Evolutionary conservation across 2,888 invertebrate genomes (phyloP).

Genomic region (Tenthredo notha): DNA sequence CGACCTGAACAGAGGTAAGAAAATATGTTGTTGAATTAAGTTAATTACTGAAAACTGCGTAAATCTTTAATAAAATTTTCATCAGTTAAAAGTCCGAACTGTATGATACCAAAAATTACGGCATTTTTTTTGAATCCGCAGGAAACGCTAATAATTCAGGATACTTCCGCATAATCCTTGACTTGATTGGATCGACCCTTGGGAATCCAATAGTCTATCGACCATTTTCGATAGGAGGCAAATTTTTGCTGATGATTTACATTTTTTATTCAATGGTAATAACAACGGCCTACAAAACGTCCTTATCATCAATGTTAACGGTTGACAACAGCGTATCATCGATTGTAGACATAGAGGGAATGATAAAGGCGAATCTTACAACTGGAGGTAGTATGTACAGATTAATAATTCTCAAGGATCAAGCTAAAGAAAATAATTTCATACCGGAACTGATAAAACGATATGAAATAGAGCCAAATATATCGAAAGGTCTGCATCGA

Average conservation of each 20-base stretch:
- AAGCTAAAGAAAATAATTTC: not conserved
- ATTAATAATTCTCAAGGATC: not conserved
- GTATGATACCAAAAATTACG: too few relatives aligned
- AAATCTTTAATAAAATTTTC: too few relatives aligned
- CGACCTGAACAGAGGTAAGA: not conserved
- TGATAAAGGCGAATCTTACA: conserved; percentile 12
- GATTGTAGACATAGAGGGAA: not conserved
- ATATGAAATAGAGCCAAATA: not conserved
- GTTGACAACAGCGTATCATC: not conserved
- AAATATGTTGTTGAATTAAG: too few relatives aligned
- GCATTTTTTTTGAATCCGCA: not conserved
- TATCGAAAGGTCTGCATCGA: not conserved
- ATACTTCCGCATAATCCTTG: not conserved
- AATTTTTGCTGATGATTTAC: not conserved
- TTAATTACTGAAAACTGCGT: too few relatives aligned
- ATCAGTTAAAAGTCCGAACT: too few relatives aligned
- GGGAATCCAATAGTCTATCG: not conserved
- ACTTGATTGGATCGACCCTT: not conserved
- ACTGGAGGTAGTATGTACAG: not conserved
- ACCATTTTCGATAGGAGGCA: not conserved
- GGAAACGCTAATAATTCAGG: not conserved
- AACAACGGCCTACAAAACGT: conserved; percentile 43
- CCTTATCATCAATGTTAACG: conserved; percentile 16
- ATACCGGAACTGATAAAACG: not conserved
- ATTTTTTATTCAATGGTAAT: conserved; percentile 15